These are phyloP conservation scores for Trichonephila clavata DNA, from an alignment of 1,140 invertebrate genomes.

Conservation along the genomic window DNA sequence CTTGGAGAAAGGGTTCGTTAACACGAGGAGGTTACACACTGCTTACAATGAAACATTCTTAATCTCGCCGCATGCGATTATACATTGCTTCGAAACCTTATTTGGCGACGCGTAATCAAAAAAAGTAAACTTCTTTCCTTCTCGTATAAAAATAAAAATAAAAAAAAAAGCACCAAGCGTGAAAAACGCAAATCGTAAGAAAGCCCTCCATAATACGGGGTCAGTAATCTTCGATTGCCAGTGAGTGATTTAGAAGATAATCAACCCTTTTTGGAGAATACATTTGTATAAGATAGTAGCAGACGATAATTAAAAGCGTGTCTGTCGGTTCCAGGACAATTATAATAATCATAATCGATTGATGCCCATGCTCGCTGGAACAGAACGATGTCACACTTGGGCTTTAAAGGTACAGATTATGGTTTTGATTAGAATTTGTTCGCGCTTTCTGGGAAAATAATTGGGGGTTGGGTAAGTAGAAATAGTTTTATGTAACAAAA, in stretches of 20 bases:
- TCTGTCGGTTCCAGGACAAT: neutral
- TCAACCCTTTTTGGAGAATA: neutral
- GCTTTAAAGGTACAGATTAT: neutral
- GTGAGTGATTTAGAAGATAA: conserved; percentile 6
- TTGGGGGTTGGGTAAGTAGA: neutral
- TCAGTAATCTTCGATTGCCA: neutral
- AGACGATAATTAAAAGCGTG: conserved; percentile 11
- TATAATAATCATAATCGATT: neutral
- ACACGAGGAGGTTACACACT: conserved; percentile 21
- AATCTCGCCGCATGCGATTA: conserved; percentile 32
- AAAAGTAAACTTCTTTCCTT: neutral
- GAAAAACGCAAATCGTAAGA: neutral
- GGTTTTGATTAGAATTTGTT: neutral
- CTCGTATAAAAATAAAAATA: neutral
- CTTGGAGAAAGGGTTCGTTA: conserved; percentile 38
- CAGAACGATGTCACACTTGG: neutral
- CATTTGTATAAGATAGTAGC: neutral
- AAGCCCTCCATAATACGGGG: conserved; percentile 11
- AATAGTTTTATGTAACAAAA: conserved; percentile 1
- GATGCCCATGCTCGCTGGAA: neutral
- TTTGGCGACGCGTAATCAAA: conserved; percentile 17
- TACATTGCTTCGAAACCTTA: neutral
- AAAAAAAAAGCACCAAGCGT: neutral
- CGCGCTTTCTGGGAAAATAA: neutral
- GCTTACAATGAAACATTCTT: conserved; percentile 16